These are phyloP conservation scores for Luffia ferchaultella DNA, from an alignment of 2,888 invertebrate species.

Conservation along the genomic window DNA sequence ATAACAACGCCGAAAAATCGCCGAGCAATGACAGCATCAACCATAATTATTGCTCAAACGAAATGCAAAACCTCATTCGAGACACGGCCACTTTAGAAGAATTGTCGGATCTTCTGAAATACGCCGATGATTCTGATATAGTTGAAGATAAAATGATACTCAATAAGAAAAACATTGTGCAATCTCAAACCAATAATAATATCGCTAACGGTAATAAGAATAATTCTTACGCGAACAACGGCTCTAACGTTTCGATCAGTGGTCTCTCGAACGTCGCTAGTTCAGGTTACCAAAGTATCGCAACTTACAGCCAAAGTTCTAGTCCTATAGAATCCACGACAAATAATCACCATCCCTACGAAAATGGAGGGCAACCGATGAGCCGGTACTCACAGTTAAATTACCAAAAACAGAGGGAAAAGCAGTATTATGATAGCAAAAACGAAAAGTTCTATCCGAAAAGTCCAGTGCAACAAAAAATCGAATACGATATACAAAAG, in stretches of 20 bases:
- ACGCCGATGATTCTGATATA: conserved; percentile 78
- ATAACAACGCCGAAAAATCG: conserved; percentile 46
- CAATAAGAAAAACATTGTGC: conserved; percentile 52
- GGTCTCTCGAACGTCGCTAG: conserved; percentile 81
- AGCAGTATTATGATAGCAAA: conserved; percentile 56
- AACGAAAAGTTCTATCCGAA: conserved; percentile 60
- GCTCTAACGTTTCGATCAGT: conserved; percentile 82
- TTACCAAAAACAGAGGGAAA: conserved; percentile 60
- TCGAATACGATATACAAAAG: conserved; percentile 57
- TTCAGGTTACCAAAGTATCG: conserved; percentile 89
- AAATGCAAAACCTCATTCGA: conserved; percentile 52
- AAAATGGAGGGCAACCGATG: conserved; percentile 56
- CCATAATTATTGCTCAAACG: conserved; percentile 49
- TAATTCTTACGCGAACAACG: conserved; percentile 60
- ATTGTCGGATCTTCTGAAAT: conserved; percentile 74
- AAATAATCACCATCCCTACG: conserved; percentile 48
- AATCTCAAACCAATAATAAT: conserved; percentile 44
- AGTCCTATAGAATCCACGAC: conserved; percentile 79
- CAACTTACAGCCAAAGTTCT: conserved; percentile 86
- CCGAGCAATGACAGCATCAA: conserved; percentile 55
- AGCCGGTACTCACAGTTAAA: conserved; percentile 56
- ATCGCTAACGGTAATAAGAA: conserved; percentile 50
- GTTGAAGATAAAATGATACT: conserved; percentile 54
- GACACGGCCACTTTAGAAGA: conserved; percentile 74
- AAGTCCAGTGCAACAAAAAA: conserved; percentile 61